A percentile compares a stretch with the other conserved stretches of the same genome.
These are phyloP conservation scores for Catamblyrhynchus diadema DNA, from an alignment of 2,797 vertebrate species.

Conservation along the genomic window DNA sequence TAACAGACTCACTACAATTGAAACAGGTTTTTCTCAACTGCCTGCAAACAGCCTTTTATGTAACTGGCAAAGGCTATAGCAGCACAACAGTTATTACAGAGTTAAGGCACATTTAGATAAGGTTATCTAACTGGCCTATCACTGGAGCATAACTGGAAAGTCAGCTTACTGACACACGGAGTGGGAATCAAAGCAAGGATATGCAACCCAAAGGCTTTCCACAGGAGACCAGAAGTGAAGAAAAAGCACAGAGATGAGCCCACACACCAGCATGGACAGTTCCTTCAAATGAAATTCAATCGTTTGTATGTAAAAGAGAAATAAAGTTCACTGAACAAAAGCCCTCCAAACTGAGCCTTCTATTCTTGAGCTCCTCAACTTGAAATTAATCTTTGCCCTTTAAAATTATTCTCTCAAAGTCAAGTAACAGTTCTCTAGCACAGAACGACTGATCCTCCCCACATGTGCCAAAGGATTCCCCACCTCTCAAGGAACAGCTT, in stretches of 20 bases:
- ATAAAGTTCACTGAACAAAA: neutral
- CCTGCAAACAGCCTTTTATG: neutral
- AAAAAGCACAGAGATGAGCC: neutral
- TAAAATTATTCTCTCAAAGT: neutral
- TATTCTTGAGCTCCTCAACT: neutral
- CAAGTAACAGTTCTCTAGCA: neutral
- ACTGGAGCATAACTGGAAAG: neutral
- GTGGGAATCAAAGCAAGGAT: neutral
- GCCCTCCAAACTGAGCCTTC: neutral
- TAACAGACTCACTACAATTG: neutral
- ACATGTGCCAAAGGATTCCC: neutral
- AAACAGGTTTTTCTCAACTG: neutral
- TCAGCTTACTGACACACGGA: neutral
- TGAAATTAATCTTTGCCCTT: neutral
- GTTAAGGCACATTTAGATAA: neutral
- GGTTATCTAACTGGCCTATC: neutral
- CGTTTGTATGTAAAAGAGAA: neutral
- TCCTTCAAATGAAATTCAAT: neutral
- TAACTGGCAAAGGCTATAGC: neutral
- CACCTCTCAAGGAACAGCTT: neutral
- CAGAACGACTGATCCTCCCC: neutral
- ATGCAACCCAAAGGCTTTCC: neutral
- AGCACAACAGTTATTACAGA: neutral
- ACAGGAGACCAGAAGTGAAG: neutral
- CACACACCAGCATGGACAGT: neutral